These are phyloP conservation scores for Meteorus cinctellus DNA, from an alignment of 2,888 invertebrate genomes.

Conservation along the genomic window DNA sequence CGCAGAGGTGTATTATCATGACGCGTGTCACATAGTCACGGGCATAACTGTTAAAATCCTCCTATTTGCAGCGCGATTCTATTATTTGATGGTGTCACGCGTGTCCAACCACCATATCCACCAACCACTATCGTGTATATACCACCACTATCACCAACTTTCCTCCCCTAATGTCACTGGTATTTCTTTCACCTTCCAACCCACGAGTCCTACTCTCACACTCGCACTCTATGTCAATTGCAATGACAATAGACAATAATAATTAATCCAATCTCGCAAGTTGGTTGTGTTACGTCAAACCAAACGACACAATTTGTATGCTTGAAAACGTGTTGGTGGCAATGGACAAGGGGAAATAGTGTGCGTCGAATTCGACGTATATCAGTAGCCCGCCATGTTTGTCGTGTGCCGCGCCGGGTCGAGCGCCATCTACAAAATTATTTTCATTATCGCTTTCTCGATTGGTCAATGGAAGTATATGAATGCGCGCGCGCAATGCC, in stretches of 20 bases:
- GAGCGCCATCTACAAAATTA: slow-evolving; percentile 6
- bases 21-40: slow-evolving; percentile 43
- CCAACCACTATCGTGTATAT: slow-evolving; percentile 6
- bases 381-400: slow-evolving; percentile 42
- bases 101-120: slow-evolving; percentile 36
- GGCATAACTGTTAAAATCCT: slow-evolving; percentile 13
- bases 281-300: slow-evolving; percentile 34
- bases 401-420: slow-evolving; percentile 35
- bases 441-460: not conserved
- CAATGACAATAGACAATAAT: slow-evolving; percentile 3
- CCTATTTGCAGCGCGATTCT: not conserved
- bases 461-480: not conserved
- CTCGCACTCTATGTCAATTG: not conserved
- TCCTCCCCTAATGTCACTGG: slow-evolving; percentile 24
- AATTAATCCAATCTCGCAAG: slow-evolving; percentile 9
- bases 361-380: slow-evolving; percentile 39
- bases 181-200: slow-evolving; percentile 15
- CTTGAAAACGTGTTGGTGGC: slow-evolving; percentile 17
- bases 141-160: slow-evolving; percentile 13
- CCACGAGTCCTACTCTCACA: not conserved
- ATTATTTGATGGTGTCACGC: slow-evolving; percentile 30
- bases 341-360: not conserved
- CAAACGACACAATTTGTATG: slow-evolving; percentile 37
- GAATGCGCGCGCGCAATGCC: slow-evolving; percentile 14
- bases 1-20: slow-evolving; percentile 36